phyloP scores from a whole-genome alignment of 2,888 invertebrate species.

The Alsophila aescularia region DNA sequence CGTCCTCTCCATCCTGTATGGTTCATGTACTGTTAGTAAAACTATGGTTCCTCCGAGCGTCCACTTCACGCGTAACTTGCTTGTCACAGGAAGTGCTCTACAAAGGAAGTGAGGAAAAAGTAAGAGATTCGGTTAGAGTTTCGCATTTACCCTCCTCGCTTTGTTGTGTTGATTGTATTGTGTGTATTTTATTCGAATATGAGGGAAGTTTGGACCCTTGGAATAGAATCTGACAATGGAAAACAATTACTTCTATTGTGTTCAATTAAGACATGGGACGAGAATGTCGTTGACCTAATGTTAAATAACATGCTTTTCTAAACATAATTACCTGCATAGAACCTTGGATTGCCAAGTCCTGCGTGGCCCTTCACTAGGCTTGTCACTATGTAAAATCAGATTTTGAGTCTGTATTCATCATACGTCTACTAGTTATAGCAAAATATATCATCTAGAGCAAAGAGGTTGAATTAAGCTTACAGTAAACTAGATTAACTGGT shows the following conservation, averaged over 20 bases:
- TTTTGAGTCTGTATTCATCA: too few species aligned
- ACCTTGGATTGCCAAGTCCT: too few species aligned
- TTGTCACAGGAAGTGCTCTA: conserved; percentile 25
- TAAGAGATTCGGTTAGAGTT: conserved; percentile 29
- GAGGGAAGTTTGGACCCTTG: background rate
- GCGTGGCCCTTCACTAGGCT: too few species aligned
- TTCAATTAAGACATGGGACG: background rate
- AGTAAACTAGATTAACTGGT: too few species aligned
- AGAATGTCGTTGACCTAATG: too few species aligned
- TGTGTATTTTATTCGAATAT: background rate
- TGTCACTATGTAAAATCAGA: too few species aligned
- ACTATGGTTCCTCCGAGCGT: conserved; percentile 11
- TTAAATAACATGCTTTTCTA: too few species aligned
- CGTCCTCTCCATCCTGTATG: too few species aligned
- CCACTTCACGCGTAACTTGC: conserved; percentile 18
- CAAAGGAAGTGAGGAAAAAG: conserved; percentile 33
- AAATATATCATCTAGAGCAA: too few species aligned
- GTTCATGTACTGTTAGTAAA: background rate
- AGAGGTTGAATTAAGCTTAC: too few species aligned
- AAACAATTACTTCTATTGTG: background rate
- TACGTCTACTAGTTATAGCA: too few species aligned
- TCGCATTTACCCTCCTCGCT: conserved; percentile 21
- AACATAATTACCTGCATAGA: too few species aligned
- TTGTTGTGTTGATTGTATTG: conserved; percentile 21
- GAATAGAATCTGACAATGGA: background rate